Evolutionary conservation across 2,888 invertebrate genomes (phyloP).

Genomic region (Nysson spinosus): DNA sequence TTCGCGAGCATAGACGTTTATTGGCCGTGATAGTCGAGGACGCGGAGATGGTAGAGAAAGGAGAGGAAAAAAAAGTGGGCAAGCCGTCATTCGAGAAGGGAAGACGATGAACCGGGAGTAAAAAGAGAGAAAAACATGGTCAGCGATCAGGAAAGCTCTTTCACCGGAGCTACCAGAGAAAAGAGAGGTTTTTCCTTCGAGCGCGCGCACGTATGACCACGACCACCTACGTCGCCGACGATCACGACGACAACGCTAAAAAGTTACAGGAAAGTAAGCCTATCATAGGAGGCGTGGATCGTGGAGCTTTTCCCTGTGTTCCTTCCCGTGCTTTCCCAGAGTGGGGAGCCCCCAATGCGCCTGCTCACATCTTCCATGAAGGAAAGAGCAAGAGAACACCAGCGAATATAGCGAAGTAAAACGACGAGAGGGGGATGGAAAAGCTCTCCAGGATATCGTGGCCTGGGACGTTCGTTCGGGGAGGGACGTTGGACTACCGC

Average conservation of each 20-base stretch:
- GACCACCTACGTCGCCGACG: slow-evolving; percentile 54
- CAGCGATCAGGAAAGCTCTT: slow-evolving; percentile 50
- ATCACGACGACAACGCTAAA: slow-evolving; percentile 47
- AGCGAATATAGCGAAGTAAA: slow-evolving; percentile 16
- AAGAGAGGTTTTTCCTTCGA: slow-evolving; percentile 52
- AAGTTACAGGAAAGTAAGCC: slow-evolving; percentile 65
- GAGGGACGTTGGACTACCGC: slow-evolving; percentile 41
- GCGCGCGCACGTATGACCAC: slow-evolving; percentile 52
- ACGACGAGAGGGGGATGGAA: slow-evolving; percentile 18
- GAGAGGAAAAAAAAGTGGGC: slow-evolving; percentile 24
- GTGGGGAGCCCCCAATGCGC: slow-evolving; percentile 52
- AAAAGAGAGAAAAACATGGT: slow-evolving; percentile 51
- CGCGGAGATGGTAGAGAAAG: slow-evolving; percentile 32
- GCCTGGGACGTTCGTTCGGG: slow-evolving; percentile 44
- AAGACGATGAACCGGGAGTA: slow-evolving; percentile 39
- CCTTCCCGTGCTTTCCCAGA: slow-evolving; percentile 44
- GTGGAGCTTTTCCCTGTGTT: slow-evolving; percentile 62
- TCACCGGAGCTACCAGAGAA: slow-evolving; percentile 16
- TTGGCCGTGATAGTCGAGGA: slow-evolving; percentile 52
- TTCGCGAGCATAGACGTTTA: slow-evolving; percentile 50
- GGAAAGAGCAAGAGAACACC: slow-evolving; percentile 32
- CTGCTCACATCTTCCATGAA: slow-evolving; percentile 44
- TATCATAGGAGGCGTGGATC: slow-evolving; percentile 72
- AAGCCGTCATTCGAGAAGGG: background rate
- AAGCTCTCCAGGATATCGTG: slow-evolving; percentile 48